Base-by-base conservation (phyloP, 2,797 vertebrate genomes). In the Semaprochilodus insignis region DNA sequence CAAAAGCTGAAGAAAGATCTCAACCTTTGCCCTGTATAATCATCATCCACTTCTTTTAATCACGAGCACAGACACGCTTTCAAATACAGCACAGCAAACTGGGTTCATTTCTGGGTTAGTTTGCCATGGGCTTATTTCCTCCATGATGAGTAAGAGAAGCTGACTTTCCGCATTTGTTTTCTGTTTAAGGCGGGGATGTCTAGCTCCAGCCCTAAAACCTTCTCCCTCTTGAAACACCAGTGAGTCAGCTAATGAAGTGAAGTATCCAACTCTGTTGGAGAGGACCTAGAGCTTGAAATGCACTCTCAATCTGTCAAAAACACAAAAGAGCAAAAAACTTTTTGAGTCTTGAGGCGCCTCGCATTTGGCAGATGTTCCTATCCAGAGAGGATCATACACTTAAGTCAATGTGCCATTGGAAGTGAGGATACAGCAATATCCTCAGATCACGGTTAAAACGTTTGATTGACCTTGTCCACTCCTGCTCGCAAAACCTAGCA, bases 1-100 rank as follows among this genome's bases (percentile, higher is more conserved):
- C 54, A 16, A 44, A 21, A 44, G 4, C n/a, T 52, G 16, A 77
- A 14, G 17, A 27, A 19, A 55, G 59, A 23, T 31, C 52, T 77
- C 31, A 55, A 73, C 78, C 48, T 77, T 77, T 54, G 27, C 60
- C 17, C 11, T 71, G 21, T 44, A 40, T 74, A 74, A 74, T 60
- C 55, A 36, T 23, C 67, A 13, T 71, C 40, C 34, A 36, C 31
- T 55, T 74, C 31, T 21, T 57, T 27, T 34, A 74, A 36, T 34
- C 52, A 57, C 40, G 72, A 40, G 54, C 34, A 74, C 19, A 73
- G 71, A 73, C 44, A 15, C 21, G 7, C 21, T 59, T 74, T 60
- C 36, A 74, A 40, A n/a, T 36, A 19, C 10, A 40, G 34, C 34
- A 54, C 13, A 77, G 73, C 60, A 57, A 10, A 62, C 71, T 54